phyloP scores from a whole-genome alignment of 2,797 vertebrate species.

The Dermochelys coriacea region DNA sequence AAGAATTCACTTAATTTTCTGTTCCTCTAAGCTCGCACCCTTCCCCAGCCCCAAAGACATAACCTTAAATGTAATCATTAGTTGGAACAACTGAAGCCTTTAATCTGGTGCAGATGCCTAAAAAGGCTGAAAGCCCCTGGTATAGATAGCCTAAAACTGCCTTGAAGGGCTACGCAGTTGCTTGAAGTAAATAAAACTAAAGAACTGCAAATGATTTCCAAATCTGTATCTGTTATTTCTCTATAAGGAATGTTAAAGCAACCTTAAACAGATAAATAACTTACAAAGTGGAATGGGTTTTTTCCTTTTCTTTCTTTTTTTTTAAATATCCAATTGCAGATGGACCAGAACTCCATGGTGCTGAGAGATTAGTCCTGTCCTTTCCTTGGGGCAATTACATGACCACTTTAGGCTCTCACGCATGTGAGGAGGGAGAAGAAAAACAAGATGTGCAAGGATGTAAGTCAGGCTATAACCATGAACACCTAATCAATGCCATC shows the following conservation, averaged over 20 bases:
- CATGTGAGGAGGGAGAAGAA: neutral
- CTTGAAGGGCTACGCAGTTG: neutral
- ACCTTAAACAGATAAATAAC: neutral
- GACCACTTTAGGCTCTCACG: rapidly evolving
- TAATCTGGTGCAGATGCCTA: conserved; percentile 60
- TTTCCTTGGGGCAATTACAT: rapidly evolving
- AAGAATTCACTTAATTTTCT: conserved; percentile 56
- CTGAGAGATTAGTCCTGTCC: conserved; percentile 51
- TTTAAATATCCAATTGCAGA: neutral
- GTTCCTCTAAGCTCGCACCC: neutral
- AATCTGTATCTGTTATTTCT: neutral
- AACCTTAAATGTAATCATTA: conserved; percentile 60
- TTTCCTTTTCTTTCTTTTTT: conserved; percentile 31
- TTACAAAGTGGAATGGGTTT: neutral
- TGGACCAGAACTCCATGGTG: conserved; percentile 33
- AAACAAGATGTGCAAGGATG: neutral
- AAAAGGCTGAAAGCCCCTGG: conserved; percentile 38
- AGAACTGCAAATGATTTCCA: conserved; percentile 35
- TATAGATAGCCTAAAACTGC: conserved; percentile 17
- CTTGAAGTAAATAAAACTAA: conserved; percentile 47
- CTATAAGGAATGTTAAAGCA: neutral
- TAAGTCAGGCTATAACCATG: neutral
- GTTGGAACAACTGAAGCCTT: conserved; percentile 58
- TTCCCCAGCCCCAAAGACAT: conserved; percentile 58
- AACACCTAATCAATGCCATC: neutral